phyloP scores from a whole-genome alignment of 2,888 invertebrate species.

The Leptinotarsa peninsularis region DNA sequence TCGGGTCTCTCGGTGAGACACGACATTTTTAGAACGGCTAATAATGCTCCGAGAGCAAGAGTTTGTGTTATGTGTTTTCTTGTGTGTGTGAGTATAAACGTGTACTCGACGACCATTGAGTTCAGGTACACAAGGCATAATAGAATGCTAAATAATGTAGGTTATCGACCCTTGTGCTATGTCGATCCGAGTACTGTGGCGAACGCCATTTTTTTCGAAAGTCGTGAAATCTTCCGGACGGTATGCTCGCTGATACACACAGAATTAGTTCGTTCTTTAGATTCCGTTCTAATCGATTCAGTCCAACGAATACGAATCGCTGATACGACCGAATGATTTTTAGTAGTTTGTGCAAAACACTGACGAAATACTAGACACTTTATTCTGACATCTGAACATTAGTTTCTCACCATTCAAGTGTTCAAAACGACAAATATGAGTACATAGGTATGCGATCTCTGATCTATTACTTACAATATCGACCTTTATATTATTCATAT shows the following conservation, averaged over 20 bases:
- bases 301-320: not conserved
- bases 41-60: constrained; percentile 58
- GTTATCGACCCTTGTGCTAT: constrained; percentile 63
- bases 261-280: not conserved
- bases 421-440: too few species aligned
- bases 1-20: constrained; percentile 36
- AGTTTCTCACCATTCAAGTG: too few species aligned
- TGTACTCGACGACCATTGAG: constrained; percentile 57
- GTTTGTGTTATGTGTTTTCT: constrained; percentile 45
- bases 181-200: constrained; percentile 32
- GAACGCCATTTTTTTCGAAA: constrained; percentile 38
- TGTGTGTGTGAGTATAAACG: constrained; percentile 46
- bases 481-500: too few species aligned
- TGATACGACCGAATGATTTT: not conserved
- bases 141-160: constrained; percentile 66
- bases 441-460: too few species aligned
- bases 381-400: too few species aligned
- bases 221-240: constrained; percentile 39
- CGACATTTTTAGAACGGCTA: constrained; percentile 65
- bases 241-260: constrained; percentile 17
- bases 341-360: not conserved
- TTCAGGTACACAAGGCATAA: constrained; percentile 62
- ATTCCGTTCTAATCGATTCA: not conserved
- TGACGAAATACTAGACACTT: not conserved
- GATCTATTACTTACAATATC: too few species aligned